Conservation (phyloP, 2,113 vertebrate species). For the Engraulis encrasicolus region DNA sequence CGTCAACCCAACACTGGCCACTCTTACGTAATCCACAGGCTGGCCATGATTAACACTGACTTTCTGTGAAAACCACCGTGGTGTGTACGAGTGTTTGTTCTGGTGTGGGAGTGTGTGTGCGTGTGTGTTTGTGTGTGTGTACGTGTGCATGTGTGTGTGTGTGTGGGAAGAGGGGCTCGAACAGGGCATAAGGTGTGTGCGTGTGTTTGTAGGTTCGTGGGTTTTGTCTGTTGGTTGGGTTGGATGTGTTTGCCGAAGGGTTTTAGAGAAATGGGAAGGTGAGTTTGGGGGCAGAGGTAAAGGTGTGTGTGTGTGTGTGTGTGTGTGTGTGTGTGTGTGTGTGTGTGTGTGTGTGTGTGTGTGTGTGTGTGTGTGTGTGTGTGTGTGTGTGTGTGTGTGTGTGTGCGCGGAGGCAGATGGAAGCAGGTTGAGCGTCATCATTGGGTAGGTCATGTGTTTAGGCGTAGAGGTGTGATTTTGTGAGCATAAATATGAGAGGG, state of each 20-base stretch:
- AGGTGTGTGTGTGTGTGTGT: conserved; percentile 7
- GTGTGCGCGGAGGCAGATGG: neutral
- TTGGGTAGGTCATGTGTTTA: neutral
- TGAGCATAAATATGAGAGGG: neutral
- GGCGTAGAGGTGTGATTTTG: neutral
- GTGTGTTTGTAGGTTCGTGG: neutral
- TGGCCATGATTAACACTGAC: neutral
- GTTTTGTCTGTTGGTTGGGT: neutral
- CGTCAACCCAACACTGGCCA: conserved; percentile 7
- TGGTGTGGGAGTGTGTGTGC: neutral
- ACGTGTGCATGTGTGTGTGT: neutral
- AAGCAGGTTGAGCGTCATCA: neutral
- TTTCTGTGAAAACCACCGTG: neutral
- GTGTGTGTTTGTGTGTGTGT: conserved; percentile 20
- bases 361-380: neutral
- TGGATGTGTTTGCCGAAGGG: neutral
- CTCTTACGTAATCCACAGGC: neutral
- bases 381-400: too few relatives aligned
- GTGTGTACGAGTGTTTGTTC: neutral
- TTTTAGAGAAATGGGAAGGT: neutral
- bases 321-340: neutral
- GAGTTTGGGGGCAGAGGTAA: neutral
- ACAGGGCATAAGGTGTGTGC: too few relatives aligned
- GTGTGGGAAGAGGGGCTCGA: neutral
- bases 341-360: neutral